Evolutionary conservation across 2,888 invertebrate species (phyloP), one percentile per base, ranked within the genome.

Genomic region (Diadromus collaris): DNA sequence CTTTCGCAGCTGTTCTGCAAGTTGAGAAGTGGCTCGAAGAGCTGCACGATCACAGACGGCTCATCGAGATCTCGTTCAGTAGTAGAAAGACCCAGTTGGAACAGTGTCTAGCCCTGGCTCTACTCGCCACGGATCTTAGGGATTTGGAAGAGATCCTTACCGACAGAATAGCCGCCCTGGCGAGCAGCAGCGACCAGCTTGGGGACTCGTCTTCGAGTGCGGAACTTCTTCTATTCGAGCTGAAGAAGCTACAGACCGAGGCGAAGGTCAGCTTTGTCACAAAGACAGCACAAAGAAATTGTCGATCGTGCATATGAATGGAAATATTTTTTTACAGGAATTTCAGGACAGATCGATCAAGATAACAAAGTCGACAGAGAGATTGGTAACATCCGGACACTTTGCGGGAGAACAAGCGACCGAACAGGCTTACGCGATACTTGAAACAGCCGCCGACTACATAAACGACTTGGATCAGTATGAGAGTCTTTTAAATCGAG

Each of bases 361-460:
- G 89, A 94, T 96, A 84, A 94, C 96, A 27, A 94, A 95, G 86
- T 95, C 95, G 48, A 96, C 96, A 19, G 96, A 96, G 89, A 94
- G 95, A 86, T 92, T 96, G 76, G 93, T 95, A 58, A 92, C 94
- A 27, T 93, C 94, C 3, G 95, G 95, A 38, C 94, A 95, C 86
- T 94, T 95, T 85, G 95, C 94, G 27, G 94, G 94, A 3, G 94
- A 94, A 84, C 93, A 95, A 86, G 94, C 94, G 1, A 94, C 93
- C 68, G 92, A 93, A 64, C 93, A 94, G 83, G 94, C 95, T 5
- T 95, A 95, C 86, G 92, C 92, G 51, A 92, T 95, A 63, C 91
- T 95, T 32, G 93, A 94, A 76, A 91, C 92, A 4, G 94, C 94
- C 27, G 94, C 95, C 29, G 95, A 95, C 88, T 96, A 96, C 86